Conservation (phyloP, 1,140 invertebrate genomes). For the Apolygus lucorum region DNA sequence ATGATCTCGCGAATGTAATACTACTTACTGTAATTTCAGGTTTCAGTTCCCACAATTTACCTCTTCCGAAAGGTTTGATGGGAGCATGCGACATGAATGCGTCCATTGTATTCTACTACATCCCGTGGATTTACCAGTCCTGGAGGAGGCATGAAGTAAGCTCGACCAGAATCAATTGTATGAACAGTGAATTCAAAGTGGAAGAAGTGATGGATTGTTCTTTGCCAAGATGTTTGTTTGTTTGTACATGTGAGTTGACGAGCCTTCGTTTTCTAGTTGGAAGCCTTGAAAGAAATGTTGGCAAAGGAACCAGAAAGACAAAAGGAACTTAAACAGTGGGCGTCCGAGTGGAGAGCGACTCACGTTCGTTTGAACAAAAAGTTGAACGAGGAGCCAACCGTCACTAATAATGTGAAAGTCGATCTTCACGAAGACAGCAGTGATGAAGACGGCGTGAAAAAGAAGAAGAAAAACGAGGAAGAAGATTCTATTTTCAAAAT, state of each 20-base stretch:
- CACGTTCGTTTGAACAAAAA: conserved; percentile 21
- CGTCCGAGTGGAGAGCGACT: conserved; percentile 24
- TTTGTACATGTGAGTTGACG: background rate
- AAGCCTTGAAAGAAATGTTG: conserved; percentile 23
- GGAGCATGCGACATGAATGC: conserved; percentile 48
- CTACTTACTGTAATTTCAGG: too few relatives aligned
- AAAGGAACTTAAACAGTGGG: conserved; percentile 26
- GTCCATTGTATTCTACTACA: conserved; percentile 47
- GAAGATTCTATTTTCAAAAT: background rate
- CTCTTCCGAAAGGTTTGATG: conserved; percentile 31
- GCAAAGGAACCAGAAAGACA: conserved; percentile 26
- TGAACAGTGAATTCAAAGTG: background rate
- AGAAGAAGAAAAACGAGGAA: conserved; percentile 25
- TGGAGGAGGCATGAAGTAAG: conserved; percentile 26
- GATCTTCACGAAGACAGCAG: conserved; percentile 7
- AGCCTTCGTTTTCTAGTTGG: conserved; percentile 5
- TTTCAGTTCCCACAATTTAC: conserved; percentile 17
- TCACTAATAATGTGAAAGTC: conserved; percentile 14
- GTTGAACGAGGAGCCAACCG: conserved; percentile 18
- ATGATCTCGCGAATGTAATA: too few relatives aligned
- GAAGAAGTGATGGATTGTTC: background rate
- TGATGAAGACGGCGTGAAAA: conserved; percentile 24
- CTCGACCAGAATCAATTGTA: background rate
- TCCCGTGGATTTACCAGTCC: conserved; percentile 26
- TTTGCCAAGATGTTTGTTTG: background rate